phyloP scores from a whole-genome alignment of 1,140 invertebrate species.

The Drosophila tropicalis region DNA sequence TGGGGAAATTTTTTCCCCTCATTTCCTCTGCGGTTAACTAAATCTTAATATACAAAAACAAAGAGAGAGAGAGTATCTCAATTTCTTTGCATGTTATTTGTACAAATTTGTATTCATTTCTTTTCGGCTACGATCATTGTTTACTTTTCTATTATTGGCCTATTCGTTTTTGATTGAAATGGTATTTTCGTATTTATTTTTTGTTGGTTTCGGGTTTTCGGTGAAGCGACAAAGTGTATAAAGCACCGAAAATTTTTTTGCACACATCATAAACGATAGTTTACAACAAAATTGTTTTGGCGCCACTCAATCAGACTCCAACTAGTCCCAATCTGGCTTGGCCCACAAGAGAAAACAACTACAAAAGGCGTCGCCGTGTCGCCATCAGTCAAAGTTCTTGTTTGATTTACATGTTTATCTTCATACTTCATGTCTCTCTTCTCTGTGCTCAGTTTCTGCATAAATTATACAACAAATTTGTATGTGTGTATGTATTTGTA shows the following conservation, averaged over 20 bases:
- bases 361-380: constrained; percentile 63
- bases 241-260: constrained; percentile 24
- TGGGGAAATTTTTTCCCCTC: no score
- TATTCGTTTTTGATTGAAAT: constrained; percentile 32
- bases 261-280: constrained; percentile 68
- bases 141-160: constrained; percentile 50
- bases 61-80: not conserved
- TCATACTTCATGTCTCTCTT: constrained; percentile 14
- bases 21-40: no score
- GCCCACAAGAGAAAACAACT: constrained; percentile 24
- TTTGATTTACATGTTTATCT: constrained; percentile 79
- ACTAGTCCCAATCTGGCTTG: not conserved
- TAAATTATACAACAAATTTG: constrained; percentile 67
- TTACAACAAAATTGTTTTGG: constrained; percentile 58
- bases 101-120: constrained; percentile 12
- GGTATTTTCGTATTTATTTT: no score
- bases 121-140: constrained; percentile 22
- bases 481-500: constrained; percentile 24
- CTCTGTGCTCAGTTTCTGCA: constrained; percentile 40
- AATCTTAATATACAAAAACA: no score
- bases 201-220: not conserved
- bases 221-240: constrained; percentile 27
- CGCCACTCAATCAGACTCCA: constrained; percentile 68
- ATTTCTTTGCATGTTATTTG: not conserved
- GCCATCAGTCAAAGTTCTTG: constrained; percentile 79